A percentile compares a stretch with the other conserved stretches of the same genome.
These are phyloP conservation scores for Trypoxylus dichotomus DNA, from an alignment of 1,140 invertebrate genomes.

Conservation along the genomic window DNA sequence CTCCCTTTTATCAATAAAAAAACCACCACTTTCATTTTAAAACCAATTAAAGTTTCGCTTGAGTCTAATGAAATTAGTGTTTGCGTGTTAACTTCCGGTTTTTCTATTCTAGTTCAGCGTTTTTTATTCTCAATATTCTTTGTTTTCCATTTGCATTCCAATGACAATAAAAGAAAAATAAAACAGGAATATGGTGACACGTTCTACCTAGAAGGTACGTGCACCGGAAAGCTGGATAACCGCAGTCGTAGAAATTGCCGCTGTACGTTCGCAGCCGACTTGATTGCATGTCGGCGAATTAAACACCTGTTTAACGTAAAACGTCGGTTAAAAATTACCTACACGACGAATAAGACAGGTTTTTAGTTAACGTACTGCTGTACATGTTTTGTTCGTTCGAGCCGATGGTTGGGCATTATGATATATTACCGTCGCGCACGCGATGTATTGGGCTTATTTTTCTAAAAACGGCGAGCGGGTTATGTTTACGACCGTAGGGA, in stretches of 20 bases:
- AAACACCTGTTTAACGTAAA: constrained; percentile 18
- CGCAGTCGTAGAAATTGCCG: not conserved
- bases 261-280: not conserved
- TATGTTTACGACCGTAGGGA: not conserved
- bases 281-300: constrained; percentile 11
- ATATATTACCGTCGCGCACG: not conserved
- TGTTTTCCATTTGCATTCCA: not conserved
- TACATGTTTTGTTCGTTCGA: not conserved
- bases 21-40: not conserved
- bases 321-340: constrained; percentile 1
- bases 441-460: not conserved
- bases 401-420: not conserved
- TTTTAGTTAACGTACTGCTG: not conserved
- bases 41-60: not conserved
- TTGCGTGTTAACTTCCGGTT: not conserved
- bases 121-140: not conserved
- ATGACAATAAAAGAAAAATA: too few species aligned
- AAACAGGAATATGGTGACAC: too few species aligned
- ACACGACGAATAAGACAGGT: constrained; percentile 1
- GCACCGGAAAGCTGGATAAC: too few species aligned
- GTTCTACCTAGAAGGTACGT: too few species aligned
- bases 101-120: not conserved
- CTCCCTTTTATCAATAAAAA: not conserved
- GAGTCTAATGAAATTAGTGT: not conserved
- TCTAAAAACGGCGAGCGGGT: not conserved